Conservation (phyloP, 2,888 invertebrate genomes). For the Pandemis heparana region DNA sequence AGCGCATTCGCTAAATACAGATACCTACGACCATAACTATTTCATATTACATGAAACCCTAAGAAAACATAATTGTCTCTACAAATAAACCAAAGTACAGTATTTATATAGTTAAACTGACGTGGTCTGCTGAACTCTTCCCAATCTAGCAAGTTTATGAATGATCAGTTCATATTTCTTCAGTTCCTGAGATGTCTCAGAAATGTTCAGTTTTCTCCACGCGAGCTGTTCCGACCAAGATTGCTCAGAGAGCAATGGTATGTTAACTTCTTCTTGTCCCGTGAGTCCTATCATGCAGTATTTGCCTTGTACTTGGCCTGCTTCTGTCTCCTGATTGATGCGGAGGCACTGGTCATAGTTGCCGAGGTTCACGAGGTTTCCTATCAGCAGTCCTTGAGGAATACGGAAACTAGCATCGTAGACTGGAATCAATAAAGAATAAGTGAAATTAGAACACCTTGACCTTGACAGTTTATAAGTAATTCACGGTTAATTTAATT, state of each 20-base stretch:
- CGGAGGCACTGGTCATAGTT: constrained; percentile 37
- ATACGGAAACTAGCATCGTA: constrained; percentile 42
- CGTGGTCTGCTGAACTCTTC: background rate
- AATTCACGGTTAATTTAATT: too few species aligned
- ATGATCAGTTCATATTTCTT: constrained; percentile 14
- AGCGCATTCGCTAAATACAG: background rate
- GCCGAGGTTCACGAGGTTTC: constrained; percentile 21
- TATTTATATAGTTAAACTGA: background rate
- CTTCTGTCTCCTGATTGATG: constrained; percentile 23
- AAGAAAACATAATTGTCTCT: background rate
- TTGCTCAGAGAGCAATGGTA: constrained; percentile 28
- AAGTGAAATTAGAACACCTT: background rate
- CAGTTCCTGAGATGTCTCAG: background rate
- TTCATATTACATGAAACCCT: background rate
- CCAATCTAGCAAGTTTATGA: background rate
- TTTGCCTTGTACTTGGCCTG: constrained; percentile 9
- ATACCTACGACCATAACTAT: background rate
- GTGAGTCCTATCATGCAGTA: constrained; percentile 9
- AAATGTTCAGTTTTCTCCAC: constrained; percentile 24
- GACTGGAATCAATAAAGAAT: constrained; percentile 21
- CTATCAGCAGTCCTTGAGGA: constrained; percentile 27
- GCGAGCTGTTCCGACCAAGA: background rate
- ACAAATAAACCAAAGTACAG: background rate
- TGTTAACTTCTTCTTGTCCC: constrained; percentile 46
- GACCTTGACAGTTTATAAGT: too few species aligned